Evolutionary conservation across 2,113 vertebrate genomes (phyloP).

Genomic region (Todiramphus saurophagus): DNA sequence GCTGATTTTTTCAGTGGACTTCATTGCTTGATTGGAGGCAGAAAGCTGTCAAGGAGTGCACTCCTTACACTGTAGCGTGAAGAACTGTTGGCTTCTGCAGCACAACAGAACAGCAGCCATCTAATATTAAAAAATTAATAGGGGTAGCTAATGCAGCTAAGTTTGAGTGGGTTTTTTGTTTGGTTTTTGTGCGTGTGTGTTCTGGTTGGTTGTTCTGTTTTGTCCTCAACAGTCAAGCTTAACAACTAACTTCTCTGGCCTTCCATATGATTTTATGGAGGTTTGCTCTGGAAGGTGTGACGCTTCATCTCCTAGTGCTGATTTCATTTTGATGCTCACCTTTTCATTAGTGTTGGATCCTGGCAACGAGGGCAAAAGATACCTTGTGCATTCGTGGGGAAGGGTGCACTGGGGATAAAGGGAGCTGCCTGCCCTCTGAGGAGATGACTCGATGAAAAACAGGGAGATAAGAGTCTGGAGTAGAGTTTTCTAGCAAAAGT

Average conservation of each 20-base stretch:
- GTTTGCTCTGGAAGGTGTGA: neutral
- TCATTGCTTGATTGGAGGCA: neutral
- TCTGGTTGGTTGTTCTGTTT: neutral
- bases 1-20: neutral
- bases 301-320: neutral
- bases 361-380: neutral
- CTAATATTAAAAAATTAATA: neutral
- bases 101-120: neutral
- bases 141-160: neutral
- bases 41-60: neutral
- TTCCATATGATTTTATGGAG: neutral
- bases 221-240: rapidly evolving
- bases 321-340: neutral
- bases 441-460: neutral
- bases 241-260: neutral
- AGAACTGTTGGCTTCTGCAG: neutral
- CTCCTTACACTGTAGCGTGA: neutral
- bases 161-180: neutral
- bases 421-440: neutral
- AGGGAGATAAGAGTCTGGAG: neutral
- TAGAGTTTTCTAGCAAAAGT: neutral
- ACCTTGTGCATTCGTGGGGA: neutral
- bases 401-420: neutral
- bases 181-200: too few species aligned
- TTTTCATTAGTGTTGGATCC: neutral